These are phyloP conservation scores for Anagrus nilaparvatae DNA, from an alignment of 1,140 invertebrate genomes.

Conservation along the genomic window DNA sequence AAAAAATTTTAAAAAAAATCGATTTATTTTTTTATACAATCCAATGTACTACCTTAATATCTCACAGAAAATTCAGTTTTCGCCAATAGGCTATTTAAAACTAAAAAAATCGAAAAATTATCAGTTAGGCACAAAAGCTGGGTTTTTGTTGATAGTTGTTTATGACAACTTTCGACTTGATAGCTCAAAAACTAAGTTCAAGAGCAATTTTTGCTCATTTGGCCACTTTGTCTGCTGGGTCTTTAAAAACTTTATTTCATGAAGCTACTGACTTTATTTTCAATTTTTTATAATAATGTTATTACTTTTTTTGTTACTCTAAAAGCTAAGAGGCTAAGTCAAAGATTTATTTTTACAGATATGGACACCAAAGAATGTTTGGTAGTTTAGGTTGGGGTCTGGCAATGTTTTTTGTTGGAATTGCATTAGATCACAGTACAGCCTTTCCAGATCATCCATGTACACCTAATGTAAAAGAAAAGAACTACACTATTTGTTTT, in stretches of 20 bases:
- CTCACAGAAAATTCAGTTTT: too few species aligned
- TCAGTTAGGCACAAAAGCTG: too few species aligned
- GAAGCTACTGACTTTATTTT: too few species aligned
- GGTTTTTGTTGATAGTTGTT: neutral
- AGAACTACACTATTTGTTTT: conserved; percentile 98
- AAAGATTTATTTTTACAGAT: conserved; percentile 41
- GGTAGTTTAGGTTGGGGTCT: conserved; percentile 96
- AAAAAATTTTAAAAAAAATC: too few species aligned
- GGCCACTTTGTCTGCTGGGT: neutral
- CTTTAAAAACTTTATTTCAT: neutral
- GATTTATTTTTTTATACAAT: too few species aligned
- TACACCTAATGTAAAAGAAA: conserved; percentile 75
- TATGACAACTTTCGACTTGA: neutral
- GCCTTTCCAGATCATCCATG: conserved; percentile 85
- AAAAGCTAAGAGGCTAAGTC: neutral
- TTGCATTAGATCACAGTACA: conserved; percentile 94
- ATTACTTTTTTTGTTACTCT: neutral
- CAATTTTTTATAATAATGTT: neutral
- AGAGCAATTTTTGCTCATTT: too few species aligned
- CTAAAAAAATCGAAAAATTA: too few species aligned
- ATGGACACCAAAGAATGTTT: conserved; percentile 96
- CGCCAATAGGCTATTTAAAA: too few species aligned
- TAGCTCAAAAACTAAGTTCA: too few species aligned
- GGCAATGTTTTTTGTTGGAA: conserved; percentile 97
- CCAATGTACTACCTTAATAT: too few species aligned